Base-by-base conservation (phyloP, 1,140 invertebrate genomes). In the Drosophila sp. region DNA sequence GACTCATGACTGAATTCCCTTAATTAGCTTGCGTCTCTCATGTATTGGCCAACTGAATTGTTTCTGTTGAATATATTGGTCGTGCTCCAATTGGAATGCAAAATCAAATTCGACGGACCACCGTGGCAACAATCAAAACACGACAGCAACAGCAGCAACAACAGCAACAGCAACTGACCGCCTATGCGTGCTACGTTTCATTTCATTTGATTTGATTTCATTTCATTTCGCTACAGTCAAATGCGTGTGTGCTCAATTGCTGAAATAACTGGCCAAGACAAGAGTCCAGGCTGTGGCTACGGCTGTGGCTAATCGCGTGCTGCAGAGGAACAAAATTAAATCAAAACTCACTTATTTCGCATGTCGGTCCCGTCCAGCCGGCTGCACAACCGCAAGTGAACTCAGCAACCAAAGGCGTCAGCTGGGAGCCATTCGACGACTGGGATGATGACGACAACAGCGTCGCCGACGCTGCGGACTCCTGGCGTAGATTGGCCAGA, bases 301-400 rank as follows among this genome's bases (percentile, higher is more conserved):
- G 1, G 17, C 25, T 72, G 83, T 86, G 83, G 84, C 83, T 86
- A 86, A 86, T 86, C 83, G 83, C 83, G 84, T 86, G 83, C 83
- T 86, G 85, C 44, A 89, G 66, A 66, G 60, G 62, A 74, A 25
- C 61, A 79, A 89, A 89, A 89, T 89, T 89, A 89, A 89, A 89
- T 89, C 84, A 89, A 87, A 84, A 94, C 94, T 94, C 91, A 95
- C 94, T 94, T 94, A 92, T 92, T 73, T 94, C 94, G 92, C 98
- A 99, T 68, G 95, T 95, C 23, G 94, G 92, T 27, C 98, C 98
- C 4, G 95, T 94, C 94, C 97, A 99, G 77, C 98, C 98, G 5
- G 95, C 93, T 25, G 95, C 93, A 93, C 98, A 99, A n/a, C 94
- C 94, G 93, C 98, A 99, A 68, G 94, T 93, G 93, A 96, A 94